A percentile compares a stretch with the other conserved stretches of the same genome.
phyloP scores from a whole-genome alignment of 2,797 vertebrate species.

The Characodon lateralis region DNA sequence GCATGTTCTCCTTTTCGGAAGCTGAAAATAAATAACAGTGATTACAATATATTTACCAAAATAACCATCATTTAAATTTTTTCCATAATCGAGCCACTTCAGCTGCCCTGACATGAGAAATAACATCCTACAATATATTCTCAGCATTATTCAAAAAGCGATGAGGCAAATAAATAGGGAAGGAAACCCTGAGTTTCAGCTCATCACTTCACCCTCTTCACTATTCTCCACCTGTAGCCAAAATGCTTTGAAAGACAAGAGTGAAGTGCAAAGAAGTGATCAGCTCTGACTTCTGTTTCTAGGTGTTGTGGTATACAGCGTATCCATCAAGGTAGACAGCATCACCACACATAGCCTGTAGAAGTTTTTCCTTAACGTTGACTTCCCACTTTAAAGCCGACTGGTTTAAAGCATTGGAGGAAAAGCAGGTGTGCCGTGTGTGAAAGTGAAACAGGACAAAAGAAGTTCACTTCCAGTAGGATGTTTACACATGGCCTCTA shows the following conservation, averaged over 20 bases:
- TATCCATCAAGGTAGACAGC: not conserved
- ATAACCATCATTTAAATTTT: too few relatives aligned
- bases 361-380: slow-evolving; percentile 4
- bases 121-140: too few relatives aligned
- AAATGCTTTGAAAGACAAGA: not conserved
- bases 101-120: too few relatives aligned
- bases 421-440: not conserved
- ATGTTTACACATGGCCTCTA: not conserved
- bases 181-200: not conserved
- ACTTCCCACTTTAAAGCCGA: slow-evolving; percentile 10
- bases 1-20: too few relatives aligned
- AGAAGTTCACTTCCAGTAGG: not conserved
- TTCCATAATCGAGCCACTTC: too few relatives aligned
- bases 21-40: too few relatives aligned
- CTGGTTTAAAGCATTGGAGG: not conserved
- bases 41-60: too few relatives aligned
- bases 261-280: slow-evolving; percentile 5
- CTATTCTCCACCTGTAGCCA: not conserved
- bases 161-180: too few relatives aligned
- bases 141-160: too few relatives aligned
- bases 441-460: not conserved
- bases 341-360: slow-evolving; percentile 10
- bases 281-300: slow-evolving; percentile 31
- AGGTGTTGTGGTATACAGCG: not conserved
- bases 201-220: not conserved